phyloP scores from a whole-genome alignment of 2,888 invertebrate genomes.

The Allygus modestus region DNA sequence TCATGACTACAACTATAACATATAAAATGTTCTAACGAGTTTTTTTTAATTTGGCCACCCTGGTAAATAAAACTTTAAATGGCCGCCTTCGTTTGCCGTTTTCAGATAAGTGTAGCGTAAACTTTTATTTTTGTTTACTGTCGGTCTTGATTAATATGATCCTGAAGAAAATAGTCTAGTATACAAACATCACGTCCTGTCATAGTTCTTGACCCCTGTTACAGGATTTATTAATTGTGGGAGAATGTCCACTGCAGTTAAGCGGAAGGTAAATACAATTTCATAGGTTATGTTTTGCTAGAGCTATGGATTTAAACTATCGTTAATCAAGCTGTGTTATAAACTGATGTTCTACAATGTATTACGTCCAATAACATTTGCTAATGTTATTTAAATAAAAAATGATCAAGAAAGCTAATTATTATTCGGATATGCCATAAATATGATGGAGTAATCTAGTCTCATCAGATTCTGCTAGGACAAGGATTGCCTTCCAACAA shows the following conservation, averaged over 20 bases:
- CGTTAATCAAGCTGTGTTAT: too few species aligned
- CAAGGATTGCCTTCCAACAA: too few species aligned
- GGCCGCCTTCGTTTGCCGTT: not conserved
- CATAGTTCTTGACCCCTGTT: not conserved
- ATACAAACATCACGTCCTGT: not conserved
- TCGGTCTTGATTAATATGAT: not conserved
- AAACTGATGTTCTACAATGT: too few species aligned
- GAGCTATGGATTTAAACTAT: not conserved
- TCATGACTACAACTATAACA: too few species aligned
- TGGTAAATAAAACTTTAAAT: not conserved
- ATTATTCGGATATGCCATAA: too few species aligned
- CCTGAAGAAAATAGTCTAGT: not conserved
- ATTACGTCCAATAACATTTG: too few species aligned
- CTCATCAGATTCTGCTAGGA: too few species aligned
- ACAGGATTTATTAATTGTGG: not conserved
- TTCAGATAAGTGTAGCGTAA: not conserved
- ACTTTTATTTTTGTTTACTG: not conserved
- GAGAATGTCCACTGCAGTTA: conserved; percentile 33
- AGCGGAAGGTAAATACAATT: conserved; percentile 16
- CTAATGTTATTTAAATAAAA: too few species aligned
- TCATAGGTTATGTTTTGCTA: conserved; percentile 30
- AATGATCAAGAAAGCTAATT: too few species aligned
- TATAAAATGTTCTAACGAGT: too few species aligned
- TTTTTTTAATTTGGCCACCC: too few species aligned
- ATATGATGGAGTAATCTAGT: too few species aligned